Percentiles rank a stretch among this genome's conserved stretches.
These are phyloP conservation scores for Dascillus cervinus DNA, from an alignment of 2,888 invertebrate genomes.

Conservation along the genomic window DNA sequence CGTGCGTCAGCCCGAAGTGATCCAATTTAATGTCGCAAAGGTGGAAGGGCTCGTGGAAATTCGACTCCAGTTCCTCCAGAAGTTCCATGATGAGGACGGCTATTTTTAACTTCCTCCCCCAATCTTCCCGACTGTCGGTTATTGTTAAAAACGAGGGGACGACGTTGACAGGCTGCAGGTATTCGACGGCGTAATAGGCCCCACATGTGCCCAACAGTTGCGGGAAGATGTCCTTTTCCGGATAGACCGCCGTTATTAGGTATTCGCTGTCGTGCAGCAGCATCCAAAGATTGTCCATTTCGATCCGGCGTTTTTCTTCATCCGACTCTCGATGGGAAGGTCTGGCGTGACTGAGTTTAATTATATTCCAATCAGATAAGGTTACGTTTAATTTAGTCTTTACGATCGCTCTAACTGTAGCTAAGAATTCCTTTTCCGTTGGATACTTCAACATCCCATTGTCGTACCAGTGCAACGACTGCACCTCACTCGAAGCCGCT, in stretches of 20 bases:
- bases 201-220: conserved; percentile 60
- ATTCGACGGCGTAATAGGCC: conserved; percentile 57
- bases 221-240: conserved; percentile 56
- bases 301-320: conserved; percentile 38
- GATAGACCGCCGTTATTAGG: conserved; percentile 50
- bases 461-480: conserved; percentile 42
- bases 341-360: conserved; percentile 44
- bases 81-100: conserved; percentile 55
- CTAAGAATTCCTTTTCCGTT: conserved; percentile 46
- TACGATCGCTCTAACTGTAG: conserved; percentile 46
- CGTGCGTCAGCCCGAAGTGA: conserved; percentile 54
- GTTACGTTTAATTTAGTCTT: conserved; percentile 49
- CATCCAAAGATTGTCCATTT: conserved; percentile 56
- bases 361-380: conserved; percentile 43
- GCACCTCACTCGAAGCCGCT: conserved; percentile 41
- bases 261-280: conserved; percentile 62
- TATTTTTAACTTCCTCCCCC: conserved; percentile 49
- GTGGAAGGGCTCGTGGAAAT: conserved; percentile 53
- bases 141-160: conserved; percentile 46
- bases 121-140: conserved; percentile 48
- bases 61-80: conserved; percentile 50
- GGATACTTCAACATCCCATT: conserved; percentile 45
- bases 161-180: conserved; percentile 49
- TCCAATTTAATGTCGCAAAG: conserved; percentile 62
- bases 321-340: conserved; percentile 42